Conservation (phyloP, 2,113 vertebrate genomes). For the Atractosteus spatula region DNA sequence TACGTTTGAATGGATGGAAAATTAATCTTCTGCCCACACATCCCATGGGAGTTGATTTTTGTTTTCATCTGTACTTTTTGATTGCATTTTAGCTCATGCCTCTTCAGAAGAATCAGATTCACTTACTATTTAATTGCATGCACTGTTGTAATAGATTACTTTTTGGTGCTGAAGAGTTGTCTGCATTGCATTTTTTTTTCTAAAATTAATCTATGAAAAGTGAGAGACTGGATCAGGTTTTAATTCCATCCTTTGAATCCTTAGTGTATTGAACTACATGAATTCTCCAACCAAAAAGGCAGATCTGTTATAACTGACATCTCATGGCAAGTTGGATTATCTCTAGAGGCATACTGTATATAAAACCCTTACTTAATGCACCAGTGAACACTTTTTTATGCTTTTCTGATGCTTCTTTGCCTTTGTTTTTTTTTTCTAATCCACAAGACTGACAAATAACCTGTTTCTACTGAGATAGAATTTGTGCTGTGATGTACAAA, state of each 20-base stretch:
- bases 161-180: slow-evolving; percentile 7
- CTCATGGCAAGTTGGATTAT: neutral
- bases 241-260: slow-evolving; percentile 9
- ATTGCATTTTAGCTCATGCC: slow-evolving; percentile 46
- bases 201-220: slow-evolving; percentile 6
- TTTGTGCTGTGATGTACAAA: too few relatives aligned
- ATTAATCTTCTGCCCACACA: slow-evolving; percentile 51
- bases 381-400: too few relatives aligned
- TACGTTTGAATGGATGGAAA: slow-evolving; percentile 53
- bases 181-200: slow-evolving; percentile 1
- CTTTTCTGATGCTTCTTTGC: too few relatives aligned
- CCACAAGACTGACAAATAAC: too few relatives aligned
- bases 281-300: neutral
- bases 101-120: slow-evolving; percentile 45
- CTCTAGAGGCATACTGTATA: too few relatives aligned
- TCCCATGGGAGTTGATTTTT: slow-evolving; percentile 38
- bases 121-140: slow-evolving; percentile 56
- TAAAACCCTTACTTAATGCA: too few relatives aligned
- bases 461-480: too few relatives aligned
- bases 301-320: slow-evolving; percentile 1
- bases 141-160: slow-evolving; percentile 34
- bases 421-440: too few relatives aligned
- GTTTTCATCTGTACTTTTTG: slow-evolving; percentile 47
- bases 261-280: neutral
- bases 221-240: neutral